Conservation (phyloP, 2,888 invertebrate species). For the Euplagia quadripunctaria region DNA sequence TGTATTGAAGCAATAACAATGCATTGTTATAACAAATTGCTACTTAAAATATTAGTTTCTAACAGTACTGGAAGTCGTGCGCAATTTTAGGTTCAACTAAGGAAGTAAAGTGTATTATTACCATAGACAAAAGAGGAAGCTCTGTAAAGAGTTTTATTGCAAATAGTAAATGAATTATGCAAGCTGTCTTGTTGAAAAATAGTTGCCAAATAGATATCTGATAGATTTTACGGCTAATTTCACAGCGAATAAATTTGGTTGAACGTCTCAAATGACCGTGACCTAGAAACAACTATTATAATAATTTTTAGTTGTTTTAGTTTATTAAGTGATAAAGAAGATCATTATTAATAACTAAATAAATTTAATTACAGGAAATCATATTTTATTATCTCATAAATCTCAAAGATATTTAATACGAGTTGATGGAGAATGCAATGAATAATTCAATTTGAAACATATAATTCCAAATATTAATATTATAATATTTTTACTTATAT, state of each 20-base stretch:
- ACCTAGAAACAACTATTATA: conserved; percentile 66
- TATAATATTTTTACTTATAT: background rate
- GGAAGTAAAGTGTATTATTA: conserved; percentile 22
- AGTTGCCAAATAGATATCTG: conserved; percentile 75
- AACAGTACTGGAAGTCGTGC: conserved; percentile 27
- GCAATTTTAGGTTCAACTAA: conserved; percentile 17
- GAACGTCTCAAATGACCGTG: conserved; percentile 79
- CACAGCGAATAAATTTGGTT: conserved; percentile 74
- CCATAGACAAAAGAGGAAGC: conserved; percentile 21
- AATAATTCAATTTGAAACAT: background rate
- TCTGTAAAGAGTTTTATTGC: conserved; percentile 46
- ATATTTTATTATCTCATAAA: background rate
- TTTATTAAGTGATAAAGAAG: background rate
- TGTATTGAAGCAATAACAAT: conserved; percentile 19
- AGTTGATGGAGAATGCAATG: background rate
- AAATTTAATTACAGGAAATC: background rate
- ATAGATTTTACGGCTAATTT: conserved; percentile 80
- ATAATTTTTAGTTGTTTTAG: conserved; percentile 16
- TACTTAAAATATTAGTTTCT: conserved; percentile 12
- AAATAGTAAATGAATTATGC: conserved; percentile 69
- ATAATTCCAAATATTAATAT: background rate
- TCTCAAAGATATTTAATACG: background rate
- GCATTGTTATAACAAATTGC: conserved; percentile 25
- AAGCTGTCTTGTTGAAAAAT: conserved; percentile 67
- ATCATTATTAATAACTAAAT: background rate